These are phyloP conservation scores for Chouioia cunea DNA, from an alignment of 2,888 invertebrate species.

Conservation along the genomic window DNA sequence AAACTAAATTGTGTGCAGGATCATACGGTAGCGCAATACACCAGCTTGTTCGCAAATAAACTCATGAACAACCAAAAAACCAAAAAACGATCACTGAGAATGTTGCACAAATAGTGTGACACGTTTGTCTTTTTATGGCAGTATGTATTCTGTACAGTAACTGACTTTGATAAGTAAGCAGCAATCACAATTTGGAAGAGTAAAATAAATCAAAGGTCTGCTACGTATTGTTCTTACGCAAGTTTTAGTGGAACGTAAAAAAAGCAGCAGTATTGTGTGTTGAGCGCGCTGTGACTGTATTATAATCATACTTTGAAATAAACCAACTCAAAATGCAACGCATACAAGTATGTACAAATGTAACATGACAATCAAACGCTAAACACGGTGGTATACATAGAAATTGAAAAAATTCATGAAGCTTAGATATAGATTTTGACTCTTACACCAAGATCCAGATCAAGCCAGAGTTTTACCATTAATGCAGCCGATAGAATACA, in stretches of 20 bases:
- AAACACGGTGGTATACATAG: conserved; percentile 49
- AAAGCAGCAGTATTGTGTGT: conserved; percentile 41
- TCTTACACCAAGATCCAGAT: conserved; percentile 69
- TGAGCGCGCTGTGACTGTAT: conserved; percentile 37
- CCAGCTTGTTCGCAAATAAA: conserved; percentile 30
- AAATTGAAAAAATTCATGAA: conserved; percentile 60
- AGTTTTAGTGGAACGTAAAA: conserved; percentile 37
- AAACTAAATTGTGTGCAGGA: conserved; percentile 31
- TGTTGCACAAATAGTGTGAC: conserved; percentile 7
- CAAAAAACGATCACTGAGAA: conserved; percentile 27
- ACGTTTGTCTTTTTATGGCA: too few species aligned
- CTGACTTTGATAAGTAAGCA: conserved; percentile 25
- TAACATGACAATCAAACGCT: conserved; percentile 50
- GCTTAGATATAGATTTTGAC: conserved; percentile 67
- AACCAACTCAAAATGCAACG: conserved; percentile 34
- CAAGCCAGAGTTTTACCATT: conserved; percentile 68
- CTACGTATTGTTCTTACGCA: conserved; percentile 36
- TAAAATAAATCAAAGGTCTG: conserved; percentile 40
- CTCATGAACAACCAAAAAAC: conserved; percentile 23
- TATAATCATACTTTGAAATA: conserved; percentile 17
- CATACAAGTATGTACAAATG: conserved; percentile 30
- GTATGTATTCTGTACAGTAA: conserved; percentile 9
- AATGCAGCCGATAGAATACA: conserved; percentile 68
- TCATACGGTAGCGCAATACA: conserved; percentile 22
- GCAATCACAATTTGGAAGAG: conserved; percentile 19